A percentile compares a stretch with the other conserved stretches of the same genome.
These are phyloP conservation scores for Eupithecia inturbata DNA, from an alignment of 2,888 invertebrate species.

Conservation along the genomic window DNA sequence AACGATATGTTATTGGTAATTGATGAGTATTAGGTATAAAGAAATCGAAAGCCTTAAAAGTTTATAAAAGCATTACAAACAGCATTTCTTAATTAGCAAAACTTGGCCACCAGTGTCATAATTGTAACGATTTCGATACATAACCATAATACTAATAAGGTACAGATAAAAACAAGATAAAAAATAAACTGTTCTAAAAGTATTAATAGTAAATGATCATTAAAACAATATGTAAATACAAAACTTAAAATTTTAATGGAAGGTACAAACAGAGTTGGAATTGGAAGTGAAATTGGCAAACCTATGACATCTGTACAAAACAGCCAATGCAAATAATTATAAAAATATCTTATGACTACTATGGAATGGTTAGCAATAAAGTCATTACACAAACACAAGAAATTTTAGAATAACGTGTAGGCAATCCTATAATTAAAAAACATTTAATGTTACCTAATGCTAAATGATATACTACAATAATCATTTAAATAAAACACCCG, in stretches of 20 bases:
- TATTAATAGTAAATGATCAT: not conserved
- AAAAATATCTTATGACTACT: slow-evolving; percentile 3
- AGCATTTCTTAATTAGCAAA: slow-evolving; percentile 77
- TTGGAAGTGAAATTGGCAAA: not conserved
- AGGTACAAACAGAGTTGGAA: slow-evolving; percentile 37
- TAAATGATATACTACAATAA: slow-evolving; percentile 27
- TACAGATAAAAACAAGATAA: not conserved
- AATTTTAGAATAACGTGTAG: not conserved
- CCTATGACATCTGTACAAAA: not conserved
- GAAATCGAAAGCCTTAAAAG: slow-evolving; percentile 56
- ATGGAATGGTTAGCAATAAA: not conserved
- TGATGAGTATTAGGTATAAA: slow-evolving; percentile 70
- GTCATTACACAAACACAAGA: not conserved
- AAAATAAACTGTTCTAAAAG: not conserved
- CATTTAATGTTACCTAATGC: slow-evolving; percentile 20
- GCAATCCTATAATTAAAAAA: slow-evolving; percentile 12
- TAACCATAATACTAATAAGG: not conserved
- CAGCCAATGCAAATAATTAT: slow-evolving; percentile 5
- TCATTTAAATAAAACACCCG: slow-evolving; percentile 60
- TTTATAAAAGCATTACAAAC: slow-evolving; percentile 72
- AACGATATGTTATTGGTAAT: slow-evolving; percentile 77
- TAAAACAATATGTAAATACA: not conserved
- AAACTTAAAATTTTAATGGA: slow-evolving; percentile 23
- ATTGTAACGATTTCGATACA: not conserved
- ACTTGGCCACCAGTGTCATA: slow-evolving; percentile 70